These are phyloP conservation scores for Mormyrus lacerda DNA, from an alignment of 2,113 vertebrate species.

Conservation along the genomic window DNA sequence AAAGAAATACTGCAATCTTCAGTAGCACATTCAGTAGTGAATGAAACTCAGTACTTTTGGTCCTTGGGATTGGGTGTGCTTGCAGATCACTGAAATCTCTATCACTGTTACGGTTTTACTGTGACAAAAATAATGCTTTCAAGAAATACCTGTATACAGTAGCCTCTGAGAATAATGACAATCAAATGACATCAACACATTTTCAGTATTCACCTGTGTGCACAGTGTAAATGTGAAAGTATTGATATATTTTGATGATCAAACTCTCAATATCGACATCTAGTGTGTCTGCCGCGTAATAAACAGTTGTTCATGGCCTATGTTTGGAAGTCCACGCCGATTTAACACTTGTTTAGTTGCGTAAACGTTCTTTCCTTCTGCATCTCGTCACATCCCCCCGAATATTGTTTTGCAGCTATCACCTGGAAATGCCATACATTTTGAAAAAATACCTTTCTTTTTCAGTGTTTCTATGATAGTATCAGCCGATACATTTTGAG, in stretches of 20 bases:
- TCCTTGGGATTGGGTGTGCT: neutral
- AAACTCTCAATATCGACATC: slow-evolving; percentile 32
- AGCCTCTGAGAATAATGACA: slow-evolving; percentile 31
- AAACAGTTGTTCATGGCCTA: slow-evolving; percentile 26
- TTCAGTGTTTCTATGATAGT: slow-evolving; percentile 25
- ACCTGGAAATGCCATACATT: slow-evolving; percentile 28
- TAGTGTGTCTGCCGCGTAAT: slow-evolving; percentile 27
- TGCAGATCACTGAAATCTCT: slow-evolving; percentile 11
- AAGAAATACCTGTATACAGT: slow-evolving; percentile 31
- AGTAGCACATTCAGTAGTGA: neutral
- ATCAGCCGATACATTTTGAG: slow-evolving; percentile 22
- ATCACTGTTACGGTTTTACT: slow-evolving; percentile 28
- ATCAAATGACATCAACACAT: slow-evolving; percentile 25
- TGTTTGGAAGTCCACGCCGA: neutral
- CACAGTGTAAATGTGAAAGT: slow-evolving; percentile 31
- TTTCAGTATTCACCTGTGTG: slow-evolving; percentile 23
- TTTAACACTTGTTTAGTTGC: slow-evolving; percentile 31
- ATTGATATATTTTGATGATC: slow-evolving; percentile 26
- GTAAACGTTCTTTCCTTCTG: slow-evolving; percentile 28
- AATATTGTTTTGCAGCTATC: slow-evolving; percentile 30
- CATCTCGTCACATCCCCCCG: slow-evolving; percentile 19
- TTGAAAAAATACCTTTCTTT: slow-evolving; percentile 25
- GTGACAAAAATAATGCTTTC: slow-evolving; percentile 30
- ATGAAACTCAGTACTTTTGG: neutral
- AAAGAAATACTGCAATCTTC: neutral